phyloP scores from a whole-genome alignment of 2,888 invertebrate genomes.

The Drosophila atroscutellata region DNA sequence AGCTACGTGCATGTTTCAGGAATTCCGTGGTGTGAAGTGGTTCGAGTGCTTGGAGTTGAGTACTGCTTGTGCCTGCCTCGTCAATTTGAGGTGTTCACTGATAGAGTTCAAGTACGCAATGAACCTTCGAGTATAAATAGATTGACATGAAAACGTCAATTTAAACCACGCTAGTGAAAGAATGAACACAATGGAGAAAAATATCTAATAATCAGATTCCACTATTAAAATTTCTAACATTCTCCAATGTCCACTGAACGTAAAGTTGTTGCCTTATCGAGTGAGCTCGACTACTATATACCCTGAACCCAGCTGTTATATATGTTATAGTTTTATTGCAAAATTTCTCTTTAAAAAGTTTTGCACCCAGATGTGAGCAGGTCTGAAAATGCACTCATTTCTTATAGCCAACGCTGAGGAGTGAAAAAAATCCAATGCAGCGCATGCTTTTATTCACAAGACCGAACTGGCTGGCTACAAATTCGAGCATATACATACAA shows the following conservation, averaged over 20 bases:
- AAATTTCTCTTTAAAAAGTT: neutral
- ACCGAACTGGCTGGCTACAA: no score
- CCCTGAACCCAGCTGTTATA: neutral
- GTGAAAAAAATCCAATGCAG: no score
- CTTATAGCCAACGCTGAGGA: no score
- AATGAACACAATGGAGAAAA: neutral
- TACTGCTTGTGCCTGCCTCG: conserved; percentile 21
- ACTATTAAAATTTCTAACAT: neutral
- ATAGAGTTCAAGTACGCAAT: conserved; percentile 64
- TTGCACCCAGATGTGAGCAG: no score
- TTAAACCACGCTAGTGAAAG: conserved; percentile 1
- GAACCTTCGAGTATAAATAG: conserved; percentile 54
- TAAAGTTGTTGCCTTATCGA: neutral
- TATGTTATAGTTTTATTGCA: neutral
- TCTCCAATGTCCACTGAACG: neutral
- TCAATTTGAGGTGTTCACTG: conserved; percentile 16
- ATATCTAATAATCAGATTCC: neutral
- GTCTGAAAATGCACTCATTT: no score
- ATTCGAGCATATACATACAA: no score
- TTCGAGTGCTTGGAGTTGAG: conserved; percentile 29
- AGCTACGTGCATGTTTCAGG: conserved; percentile 33
- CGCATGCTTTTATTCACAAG: no score
- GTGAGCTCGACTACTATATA: neutral
- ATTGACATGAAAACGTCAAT: conserved; percentile 2
- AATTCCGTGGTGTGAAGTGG: conserved; percentile 35